Conservation (phyloP, 2,113 vertebrate genomes). For the Falcunculus frontatus region DNA sequence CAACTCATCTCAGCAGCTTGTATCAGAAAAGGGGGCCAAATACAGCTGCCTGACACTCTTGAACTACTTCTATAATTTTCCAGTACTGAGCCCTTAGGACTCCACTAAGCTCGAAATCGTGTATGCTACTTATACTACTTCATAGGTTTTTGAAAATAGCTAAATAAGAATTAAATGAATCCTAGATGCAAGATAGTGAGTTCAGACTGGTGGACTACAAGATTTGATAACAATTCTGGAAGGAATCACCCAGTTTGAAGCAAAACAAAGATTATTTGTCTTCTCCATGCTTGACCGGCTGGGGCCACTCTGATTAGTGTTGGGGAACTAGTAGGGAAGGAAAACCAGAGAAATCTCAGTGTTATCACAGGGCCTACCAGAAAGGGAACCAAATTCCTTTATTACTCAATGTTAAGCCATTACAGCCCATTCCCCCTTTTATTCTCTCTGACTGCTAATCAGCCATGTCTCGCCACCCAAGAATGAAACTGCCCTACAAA, state of each 20-base stretch:
- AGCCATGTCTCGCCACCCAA: background rate
- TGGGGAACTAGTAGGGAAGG: background rate
- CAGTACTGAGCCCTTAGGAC: background rate
- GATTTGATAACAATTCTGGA: background rate
- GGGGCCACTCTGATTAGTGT: background rate
- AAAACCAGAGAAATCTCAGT: background rate
- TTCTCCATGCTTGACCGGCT: background rate
- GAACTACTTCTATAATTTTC: background rate
- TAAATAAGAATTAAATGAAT: background rate
- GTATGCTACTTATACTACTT: background rate
- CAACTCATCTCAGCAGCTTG: background rate
- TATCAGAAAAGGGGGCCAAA: background rate
- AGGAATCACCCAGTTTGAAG: background rate
- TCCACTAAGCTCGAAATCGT: background rate
- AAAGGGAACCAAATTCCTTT: background rate
- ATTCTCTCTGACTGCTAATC: background rate
- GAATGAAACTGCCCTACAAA: background rate
- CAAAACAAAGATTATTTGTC: background rate
- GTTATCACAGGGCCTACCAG: background rate
- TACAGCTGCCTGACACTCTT: background rate
- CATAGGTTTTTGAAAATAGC: background rate
- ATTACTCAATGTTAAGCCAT: background rate
- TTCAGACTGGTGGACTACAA: background rate
- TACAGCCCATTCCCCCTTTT: background rate
- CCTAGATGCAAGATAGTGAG: background rate